Percentiles rank a stretch among this genome's conserved stretches.
Evolutionary conservation across 2,113 vertebrate species (phyloP).

Genomic region (Polypterus bichir): DNA sequence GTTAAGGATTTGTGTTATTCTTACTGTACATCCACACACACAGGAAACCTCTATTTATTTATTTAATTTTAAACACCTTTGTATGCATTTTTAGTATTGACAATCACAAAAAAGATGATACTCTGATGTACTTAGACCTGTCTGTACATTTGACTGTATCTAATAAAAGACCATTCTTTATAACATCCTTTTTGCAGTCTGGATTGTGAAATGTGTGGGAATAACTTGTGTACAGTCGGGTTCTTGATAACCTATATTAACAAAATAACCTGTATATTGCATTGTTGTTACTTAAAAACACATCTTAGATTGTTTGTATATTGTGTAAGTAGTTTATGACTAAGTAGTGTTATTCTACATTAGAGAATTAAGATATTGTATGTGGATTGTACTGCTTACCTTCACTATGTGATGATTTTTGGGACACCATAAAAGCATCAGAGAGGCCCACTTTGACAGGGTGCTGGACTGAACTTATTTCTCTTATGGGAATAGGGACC

Average conservation of each 20-base stretch:
- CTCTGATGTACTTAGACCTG: too few relatives aligned
- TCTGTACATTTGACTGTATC: too few relatives aligned
- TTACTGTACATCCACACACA: too few relatives aligned
- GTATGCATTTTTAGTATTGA: too few relatives aligned
- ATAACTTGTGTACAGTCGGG: not conserved
- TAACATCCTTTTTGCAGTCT: too few relatives aligned
- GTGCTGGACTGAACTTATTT: slow-evolving; percentile 76
- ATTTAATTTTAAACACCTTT: too few relatives aligned
- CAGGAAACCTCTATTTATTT: too few relatives aligned
- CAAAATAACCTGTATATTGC: not conserved
- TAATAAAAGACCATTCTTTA: too few relatives aligned
- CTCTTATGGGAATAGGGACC: slow-evolving; percentile 67
- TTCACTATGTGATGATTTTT: slow-evolving; percentile 41
- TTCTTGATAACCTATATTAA: not conserved
- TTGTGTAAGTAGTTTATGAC: not conserved
- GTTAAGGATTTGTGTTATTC: too few relatives aligned
- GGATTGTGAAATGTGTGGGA: too few relatives aligned
- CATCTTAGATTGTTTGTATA: too few relatives aligned
- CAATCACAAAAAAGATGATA: too few relatives aligned
- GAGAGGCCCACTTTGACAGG: slow-evolving; percentile 88
- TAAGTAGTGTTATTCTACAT: not conserved
- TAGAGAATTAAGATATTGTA: not conserved
- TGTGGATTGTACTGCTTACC: slow-evolving; percentile 46
- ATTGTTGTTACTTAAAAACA: not conserved
- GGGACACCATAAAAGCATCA: slow-evolving; percentile 77